These are phyloP conservation scores for Poeciliopsis retropinna DNA, from an alignment of 2,113 vertebrate species.

Conservation along the genomic window DNA sequence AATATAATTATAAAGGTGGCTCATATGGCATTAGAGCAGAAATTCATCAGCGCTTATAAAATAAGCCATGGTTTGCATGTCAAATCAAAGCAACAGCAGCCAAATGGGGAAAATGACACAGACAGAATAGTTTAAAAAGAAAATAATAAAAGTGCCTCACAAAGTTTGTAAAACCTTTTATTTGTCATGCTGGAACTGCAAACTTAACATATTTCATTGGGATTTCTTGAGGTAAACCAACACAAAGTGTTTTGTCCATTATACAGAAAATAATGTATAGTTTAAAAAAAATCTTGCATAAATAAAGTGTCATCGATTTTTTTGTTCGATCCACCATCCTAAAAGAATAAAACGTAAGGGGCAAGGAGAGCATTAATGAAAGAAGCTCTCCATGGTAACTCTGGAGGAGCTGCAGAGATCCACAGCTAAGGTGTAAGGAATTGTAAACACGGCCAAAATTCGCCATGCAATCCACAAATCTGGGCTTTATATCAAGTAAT, in stretches of 20 bases:
- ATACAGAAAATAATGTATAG: background rate
- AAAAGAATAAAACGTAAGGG: background rate
- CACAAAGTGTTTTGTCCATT: background rate
- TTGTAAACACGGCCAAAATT: background rate
- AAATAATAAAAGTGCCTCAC: background rate
- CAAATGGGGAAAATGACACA: background rate
- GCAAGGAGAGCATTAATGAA: background rate
- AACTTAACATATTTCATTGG: background rate
- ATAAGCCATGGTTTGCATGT: background rate
- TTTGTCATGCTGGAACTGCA: background rate
- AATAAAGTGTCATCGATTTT: background rate
- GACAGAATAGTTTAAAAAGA: background rate
- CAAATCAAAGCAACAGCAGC: background rate
- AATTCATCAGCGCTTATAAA: background rate
- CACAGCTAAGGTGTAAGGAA: background rate
- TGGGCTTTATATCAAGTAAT: background rate
- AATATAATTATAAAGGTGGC: constrained; percentile 29
- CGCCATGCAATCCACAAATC: background rate
- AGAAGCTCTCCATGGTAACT: background rate
- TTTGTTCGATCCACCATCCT: background rate
- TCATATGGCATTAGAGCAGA: constrained; percentile 5
- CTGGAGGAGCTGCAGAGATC: background rate
- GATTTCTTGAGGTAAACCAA: background rate
- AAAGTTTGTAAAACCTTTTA: background rate
- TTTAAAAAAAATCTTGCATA: background rate